These are phyloP conservation scores for Phataginus tricuspis DNA, from an alignment of 2,797 vertebrate species.

Conservation along the genomic window DNA sequence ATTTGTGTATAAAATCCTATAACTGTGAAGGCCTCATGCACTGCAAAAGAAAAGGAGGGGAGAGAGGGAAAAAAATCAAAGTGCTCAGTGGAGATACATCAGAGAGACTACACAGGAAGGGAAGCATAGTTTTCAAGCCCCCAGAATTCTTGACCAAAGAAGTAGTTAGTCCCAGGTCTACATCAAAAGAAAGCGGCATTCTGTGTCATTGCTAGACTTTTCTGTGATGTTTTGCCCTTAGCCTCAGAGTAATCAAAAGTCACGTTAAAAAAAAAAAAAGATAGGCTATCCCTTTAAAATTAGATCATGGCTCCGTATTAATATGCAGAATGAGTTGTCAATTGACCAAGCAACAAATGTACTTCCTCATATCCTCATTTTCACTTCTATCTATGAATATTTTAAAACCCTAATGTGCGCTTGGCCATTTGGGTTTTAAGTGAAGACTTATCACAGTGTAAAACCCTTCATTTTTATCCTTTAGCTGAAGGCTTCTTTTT, in stretches of 20 bases:
- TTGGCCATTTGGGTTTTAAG: constrained; percentile 91
- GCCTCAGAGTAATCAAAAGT: constrained; percentile 83
- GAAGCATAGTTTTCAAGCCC: constrained; percentile 77
- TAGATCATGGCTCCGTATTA: constrained; percentile 89
- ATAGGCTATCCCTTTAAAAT: constrained; percentile 87
- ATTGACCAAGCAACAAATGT: constrained; percentile 92
- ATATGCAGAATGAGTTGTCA: constrained; percentile 93
- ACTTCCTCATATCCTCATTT: constrained; percentile 91
- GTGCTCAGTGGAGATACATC: constrained; percentile 77
- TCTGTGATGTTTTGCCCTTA: constrained; percentile 83
- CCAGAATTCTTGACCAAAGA: constrained; percentile 84
- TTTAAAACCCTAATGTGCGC: constrained; percentile 94
- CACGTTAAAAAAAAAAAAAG: constrained; percentile 68
- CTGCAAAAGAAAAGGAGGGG: neutral
- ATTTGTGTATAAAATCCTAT: constrained; percentile 84
- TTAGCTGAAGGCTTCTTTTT: constrained; percentile 90
- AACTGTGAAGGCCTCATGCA: constrained; percentile 79
- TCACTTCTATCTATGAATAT: constrained; percentile 95
- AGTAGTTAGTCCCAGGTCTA: constrained; percentile 82
- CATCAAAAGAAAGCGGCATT: constrained; percentile 84
- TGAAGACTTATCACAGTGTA: constrained; percentile 90
- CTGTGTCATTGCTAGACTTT: constrained; percentile 75
- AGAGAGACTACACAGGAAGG: constrained; percentile 81
- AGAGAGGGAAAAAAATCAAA: constrained; percentile 75
- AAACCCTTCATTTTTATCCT: constrained; percentile 91